Evolutionary conservation across 2,113 vertebrate species (phyloP).

Genomic region (Pangasianodon hypophthalmus): DNA sequence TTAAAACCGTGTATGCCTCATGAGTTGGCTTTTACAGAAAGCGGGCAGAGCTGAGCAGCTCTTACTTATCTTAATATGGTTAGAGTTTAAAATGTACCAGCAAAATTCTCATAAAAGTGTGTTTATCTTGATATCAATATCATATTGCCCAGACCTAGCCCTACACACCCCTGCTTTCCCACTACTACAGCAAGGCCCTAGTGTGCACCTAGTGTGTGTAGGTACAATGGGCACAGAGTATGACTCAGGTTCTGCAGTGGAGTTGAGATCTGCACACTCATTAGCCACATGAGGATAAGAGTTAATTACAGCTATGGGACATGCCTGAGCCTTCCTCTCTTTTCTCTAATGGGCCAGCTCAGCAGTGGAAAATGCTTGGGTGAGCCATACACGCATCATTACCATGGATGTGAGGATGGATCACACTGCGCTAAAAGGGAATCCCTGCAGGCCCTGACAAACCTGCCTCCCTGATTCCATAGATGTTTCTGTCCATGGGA

Average conservation of each 20-base stretch:
- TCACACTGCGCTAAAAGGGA: slow-evolving; percentile 40
- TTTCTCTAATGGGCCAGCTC: slow-evolving; percentile 46
- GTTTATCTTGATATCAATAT: background rate
- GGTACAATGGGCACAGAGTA: background rate
- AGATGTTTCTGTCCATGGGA: slow-evolving; percentile 46
- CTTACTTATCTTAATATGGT: background rate
- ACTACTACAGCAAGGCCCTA: background rate
- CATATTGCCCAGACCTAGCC: background rate
- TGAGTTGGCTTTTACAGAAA: background rate
- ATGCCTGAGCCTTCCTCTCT: slow-evolving; percentile 16
- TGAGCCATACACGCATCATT: slow-evolving; percentile 35
- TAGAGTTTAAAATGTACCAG: background rate
- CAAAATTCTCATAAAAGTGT: background rate
- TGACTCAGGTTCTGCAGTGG: slow-evolving; percentile 34
- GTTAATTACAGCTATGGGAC: slow-evolving; percentile 44
- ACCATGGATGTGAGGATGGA: slow-evolving; percentile 37
- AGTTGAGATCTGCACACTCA: slow-evolving; percentile 3
- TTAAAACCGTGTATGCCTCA: background rate
- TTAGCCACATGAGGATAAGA: slow-evolving; percentile 27
- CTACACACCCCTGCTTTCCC: background rate
- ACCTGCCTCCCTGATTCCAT: slow-evolving; percentile 42
- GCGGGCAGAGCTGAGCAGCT: background rate
- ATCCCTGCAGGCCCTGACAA: slow-evolving; percentile 37
- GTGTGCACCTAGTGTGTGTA: background rate
- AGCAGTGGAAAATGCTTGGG: slow-evolving; percentile 53